Conservation (phyloP, 2,113 vertebrate species). For the Pangasianodon gigas region DNA sequence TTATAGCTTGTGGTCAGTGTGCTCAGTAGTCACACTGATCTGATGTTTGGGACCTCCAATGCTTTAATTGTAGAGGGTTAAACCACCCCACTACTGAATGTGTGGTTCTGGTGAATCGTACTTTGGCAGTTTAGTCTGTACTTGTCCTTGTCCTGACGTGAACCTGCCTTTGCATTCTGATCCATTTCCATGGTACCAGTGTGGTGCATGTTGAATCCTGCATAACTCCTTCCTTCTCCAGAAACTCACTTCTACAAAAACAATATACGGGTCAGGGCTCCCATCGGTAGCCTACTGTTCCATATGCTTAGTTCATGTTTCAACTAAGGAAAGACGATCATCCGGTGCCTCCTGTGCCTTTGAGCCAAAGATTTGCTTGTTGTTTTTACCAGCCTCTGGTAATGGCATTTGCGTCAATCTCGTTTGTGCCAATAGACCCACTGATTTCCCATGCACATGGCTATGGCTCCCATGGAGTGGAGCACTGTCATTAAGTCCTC, state of each 20-base stretch:
- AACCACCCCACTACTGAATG: neutral
- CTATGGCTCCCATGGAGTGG: neutral
- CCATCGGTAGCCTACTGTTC: neutral
- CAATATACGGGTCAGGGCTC: neutral
- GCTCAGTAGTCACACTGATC: neutral
- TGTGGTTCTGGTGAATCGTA: neutral
- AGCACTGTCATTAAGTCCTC: neutral
- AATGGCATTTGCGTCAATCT: neutral
- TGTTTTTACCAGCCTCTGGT: neutral
- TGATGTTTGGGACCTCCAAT: neutral
- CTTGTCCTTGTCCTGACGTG: neutral
- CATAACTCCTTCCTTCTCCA: neutral
- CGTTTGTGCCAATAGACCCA: neutral
- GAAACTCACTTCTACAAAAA: neutral
- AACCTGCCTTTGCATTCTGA: neutral
- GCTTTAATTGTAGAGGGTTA: neutral
- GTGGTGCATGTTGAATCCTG: neutral
- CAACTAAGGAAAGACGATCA: neutral
- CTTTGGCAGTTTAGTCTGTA: neutral
- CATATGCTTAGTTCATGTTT: neutral
- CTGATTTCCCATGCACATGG: neutral
- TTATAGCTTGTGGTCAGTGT: neutral
- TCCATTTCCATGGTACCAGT: neutral
- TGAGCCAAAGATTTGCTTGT: neutral
- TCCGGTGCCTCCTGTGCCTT: neutral